Percentiles rank a stretch among this genome's conserved stretches.
phyloP scores from a whole-genome alignment of 2,888 invertebrate genomes.

The Myopa tessellatipennis region DNA sequence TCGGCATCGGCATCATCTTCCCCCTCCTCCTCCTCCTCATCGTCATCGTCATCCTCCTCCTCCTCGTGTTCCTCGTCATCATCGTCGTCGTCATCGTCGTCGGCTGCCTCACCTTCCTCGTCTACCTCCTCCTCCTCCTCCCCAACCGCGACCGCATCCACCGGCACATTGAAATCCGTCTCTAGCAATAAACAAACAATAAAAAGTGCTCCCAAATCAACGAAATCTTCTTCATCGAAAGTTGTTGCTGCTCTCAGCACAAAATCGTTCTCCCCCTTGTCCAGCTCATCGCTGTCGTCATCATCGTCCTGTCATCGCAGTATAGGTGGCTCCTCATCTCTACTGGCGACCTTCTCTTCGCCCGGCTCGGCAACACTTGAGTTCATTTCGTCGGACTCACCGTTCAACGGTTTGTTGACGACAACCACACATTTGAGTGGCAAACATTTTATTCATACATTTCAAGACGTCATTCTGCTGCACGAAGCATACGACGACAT shows the following conservation, averaged over 20 bases:
- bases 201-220: slow-evolving; percentile 17
- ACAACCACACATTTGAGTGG: slow-evolving; percentile 59
- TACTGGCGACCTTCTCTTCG: slow-evolving; percentile 64
- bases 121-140: slow-evolving; percentile 6
- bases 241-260: slow-evolving; percentile 41
- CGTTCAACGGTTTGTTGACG: slow-evolving; percentile 64
- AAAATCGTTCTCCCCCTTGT: slow-evolving; percentile 53
- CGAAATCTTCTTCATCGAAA: slow-evolving; percentile 26
- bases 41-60: slow-evolving; percentile 42
- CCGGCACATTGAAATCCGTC: slow-evolving; percentile 24
- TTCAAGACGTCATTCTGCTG: slow-evolving; percentile 65
- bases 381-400: slow-evolving; percentile 61
- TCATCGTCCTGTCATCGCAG: slow-evolving; percentile 58
- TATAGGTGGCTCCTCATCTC: slow-evolving; percentile 58
- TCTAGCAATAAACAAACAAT: slow-evolving; percentile 23
- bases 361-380: slow-evolving; percentile 62
- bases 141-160: neutral
- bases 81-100: slow-evolving; percentile 39
- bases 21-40: slow-evolving; percentile 32
- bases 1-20: slow-evolving; percentile 58
- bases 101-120: slow-evolving; percentile 34
- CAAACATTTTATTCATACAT: slow-evolving; percentile 62
- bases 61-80: slow-evolving; percentile 49
- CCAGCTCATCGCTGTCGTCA: slow-evolving; percentile 61
- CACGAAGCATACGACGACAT: slow-evolving; percentile 67